Evolutionary conservation across 2,888 invertebrate genomes (phyloP).

Genomic region (Stenodema calcarata): DNA sequence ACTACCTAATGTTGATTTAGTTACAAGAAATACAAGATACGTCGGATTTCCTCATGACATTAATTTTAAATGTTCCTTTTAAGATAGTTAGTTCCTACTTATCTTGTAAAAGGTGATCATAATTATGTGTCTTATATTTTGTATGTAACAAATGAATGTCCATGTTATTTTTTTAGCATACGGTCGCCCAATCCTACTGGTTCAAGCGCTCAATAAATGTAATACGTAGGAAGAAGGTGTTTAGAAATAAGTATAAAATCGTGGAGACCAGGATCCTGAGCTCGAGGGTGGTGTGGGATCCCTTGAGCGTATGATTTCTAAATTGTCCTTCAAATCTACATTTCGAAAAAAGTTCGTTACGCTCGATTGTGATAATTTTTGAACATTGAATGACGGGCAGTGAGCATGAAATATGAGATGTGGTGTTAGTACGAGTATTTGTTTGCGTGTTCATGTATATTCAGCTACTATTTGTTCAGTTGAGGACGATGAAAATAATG

Average conservation of each 20-base stretch:
- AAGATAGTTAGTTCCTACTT: not conserved
- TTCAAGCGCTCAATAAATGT: conserved; percentile 56
- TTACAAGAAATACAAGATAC: not conserved
- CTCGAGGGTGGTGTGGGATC: conserved; percentile 50
- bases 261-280: conserved; percentile 53
- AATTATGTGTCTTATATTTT: not conserved
- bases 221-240: conserved; percentile 55
- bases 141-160: not conserved
- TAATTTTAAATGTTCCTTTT: not conserved
- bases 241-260: conserved; percentile 57
- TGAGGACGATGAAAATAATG: not conserved
- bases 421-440: not conserved
- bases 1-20: not conserved
- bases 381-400: not conserved
- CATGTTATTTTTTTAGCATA: conserved; percentile 54
- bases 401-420: not conserved
- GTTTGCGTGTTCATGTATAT: not conserved
- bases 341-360: not conserved
- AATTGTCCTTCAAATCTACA: not conserved
- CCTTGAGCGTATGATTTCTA: conserved; percentile 48
- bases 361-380: not conserved
- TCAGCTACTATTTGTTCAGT: not conserved
- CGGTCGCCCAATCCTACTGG: conserved; percentile 55
- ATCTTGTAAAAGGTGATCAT: not conserved
- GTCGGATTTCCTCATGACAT: not conserved